Evolutionary conservation across 2,113 vertebrate species (phyloP).

Genomic region (Orycteropus afer): DNA sequence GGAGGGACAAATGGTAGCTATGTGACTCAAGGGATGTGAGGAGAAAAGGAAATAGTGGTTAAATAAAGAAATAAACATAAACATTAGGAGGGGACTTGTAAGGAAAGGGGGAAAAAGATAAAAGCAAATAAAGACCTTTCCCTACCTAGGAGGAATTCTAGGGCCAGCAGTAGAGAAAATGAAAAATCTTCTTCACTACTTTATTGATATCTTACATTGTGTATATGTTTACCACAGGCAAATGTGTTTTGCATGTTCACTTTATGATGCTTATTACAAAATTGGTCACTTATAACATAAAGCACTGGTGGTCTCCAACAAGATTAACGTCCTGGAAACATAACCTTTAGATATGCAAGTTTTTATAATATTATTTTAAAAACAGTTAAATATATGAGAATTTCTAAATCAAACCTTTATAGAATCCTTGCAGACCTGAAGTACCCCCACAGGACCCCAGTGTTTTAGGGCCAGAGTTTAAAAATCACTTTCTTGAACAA

Average conservation of each 20-base stretch:
- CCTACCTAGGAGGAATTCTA: neutral
- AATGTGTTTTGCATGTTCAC: neutral
- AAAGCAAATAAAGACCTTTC: neutral
- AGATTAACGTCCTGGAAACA: neutral
- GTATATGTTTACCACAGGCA: neutral
- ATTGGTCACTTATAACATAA: neutral
- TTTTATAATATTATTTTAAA: conserved; percentile 45
- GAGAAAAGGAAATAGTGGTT: neutral
- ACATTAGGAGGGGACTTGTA: neutral
- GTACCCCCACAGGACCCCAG: neutral
- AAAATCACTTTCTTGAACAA: conserved; percentile 60
- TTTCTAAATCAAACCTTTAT: conserved; percentile 35
- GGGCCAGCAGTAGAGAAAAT: neutral
- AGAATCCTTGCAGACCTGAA: neutral
- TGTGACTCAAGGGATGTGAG: neutral
- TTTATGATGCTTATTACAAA: neutral
- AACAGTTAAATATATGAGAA: neutral
- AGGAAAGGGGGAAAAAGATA: neutral
- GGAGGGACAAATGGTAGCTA: no score
- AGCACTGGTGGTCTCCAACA: neutral
- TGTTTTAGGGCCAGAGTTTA: conserved; percentile 33
- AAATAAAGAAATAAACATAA: neutral
- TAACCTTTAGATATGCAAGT: neutral
- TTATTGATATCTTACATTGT: neutral
- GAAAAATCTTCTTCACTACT: neutral